Conservation (phyloP, 1,140 invertebrate species). For the Hyles euphorbiae region DNA sequence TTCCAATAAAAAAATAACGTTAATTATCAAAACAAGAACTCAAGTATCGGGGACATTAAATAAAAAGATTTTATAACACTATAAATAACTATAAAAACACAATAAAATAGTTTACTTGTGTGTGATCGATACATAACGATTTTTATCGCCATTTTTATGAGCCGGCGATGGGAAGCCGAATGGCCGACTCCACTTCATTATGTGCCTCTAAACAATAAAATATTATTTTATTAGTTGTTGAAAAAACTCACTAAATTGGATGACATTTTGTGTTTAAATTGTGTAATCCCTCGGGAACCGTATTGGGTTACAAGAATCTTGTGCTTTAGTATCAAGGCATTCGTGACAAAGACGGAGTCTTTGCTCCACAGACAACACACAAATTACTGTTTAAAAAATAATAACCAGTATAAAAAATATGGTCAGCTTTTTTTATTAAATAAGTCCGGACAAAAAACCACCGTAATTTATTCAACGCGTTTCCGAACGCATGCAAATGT, state of each 20-base stretch:
- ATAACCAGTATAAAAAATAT: no score
- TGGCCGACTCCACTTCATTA: constrained; percentile 65
- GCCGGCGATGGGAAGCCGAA: constrained; percentile 50
- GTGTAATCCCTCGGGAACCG: no score
- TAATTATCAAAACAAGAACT: constrained; percentile 25
- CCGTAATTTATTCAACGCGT: constrained; percentile 19
- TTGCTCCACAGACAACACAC: no score
- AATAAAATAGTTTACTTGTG: constrained; percentile 62
- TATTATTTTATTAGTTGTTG: constrained; percentile 41
- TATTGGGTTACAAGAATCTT: no score
- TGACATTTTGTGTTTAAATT: neutral
- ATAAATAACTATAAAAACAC: constrained; percentile 70
- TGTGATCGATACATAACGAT: constrained; percentile 53
- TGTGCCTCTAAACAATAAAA: constrained; percentile 52
- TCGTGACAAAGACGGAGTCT: no score
- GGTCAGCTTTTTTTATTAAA: no score
- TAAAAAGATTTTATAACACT: constrained; percentile 58
- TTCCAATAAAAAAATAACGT: constrained; percentile 5
- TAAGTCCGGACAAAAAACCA: constrained; percentile 4
- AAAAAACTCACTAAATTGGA: neutral
- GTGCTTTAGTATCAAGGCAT: no score
- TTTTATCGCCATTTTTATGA: constrained; percentile 64
- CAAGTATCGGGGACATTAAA: constrained; percentile 48
- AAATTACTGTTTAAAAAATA: no score
- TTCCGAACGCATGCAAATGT: constrained; percentile 22